A percentile compares a stretch with the other conserved stretches of the same genome.
Evolutionary conservation across 2,113 vertebrate genomes (phyloP).

Genomic region (Odontophorus gujanensis): DNA sequence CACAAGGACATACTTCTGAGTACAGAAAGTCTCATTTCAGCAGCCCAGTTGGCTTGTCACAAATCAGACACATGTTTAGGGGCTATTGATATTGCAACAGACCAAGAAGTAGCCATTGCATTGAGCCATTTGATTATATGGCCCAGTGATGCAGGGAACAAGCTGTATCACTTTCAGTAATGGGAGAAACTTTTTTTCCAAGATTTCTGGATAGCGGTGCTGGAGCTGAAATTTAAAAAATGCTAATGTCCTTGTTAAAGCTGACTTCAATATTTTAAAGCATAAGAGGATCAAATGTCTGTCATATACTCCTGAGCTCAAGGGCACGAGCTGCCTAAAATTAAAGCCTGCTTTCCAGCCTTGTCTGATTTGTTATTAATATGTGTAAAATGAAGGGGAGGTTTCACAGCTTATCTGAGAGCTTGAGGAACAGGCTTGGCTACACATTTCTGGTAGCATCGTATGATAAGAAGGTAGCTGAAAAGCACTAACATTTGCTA

Average conservation of each 20-base stretch:
- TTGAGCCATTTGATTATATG: not conserved
- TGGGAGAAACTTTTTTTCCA: not conserved
- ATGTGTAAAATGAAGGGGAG: slow-evolving; percentile 17
- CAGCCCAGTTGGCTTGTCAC: not conserved
- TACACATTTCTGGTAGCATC: slow-evolving; percentile 27
- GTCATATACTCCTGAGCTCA: not conserved
- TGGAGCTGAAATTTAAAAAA: slow-evolving; percentile 15
- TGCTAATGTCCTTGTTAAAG: slow-evolving; percentile 11
- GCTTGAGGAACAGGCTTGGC: slow-evolving; percentile 41
- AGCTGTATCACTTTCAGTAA: not conserved
- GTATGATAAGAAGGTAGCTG: not conserved
- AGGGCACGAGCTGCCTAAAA: slow-evolving; percentile 33
- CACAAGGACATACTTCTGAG: not conserved
- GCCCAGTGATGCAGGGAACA: rapidly evolving
- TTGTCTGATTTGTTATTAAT: slow-evolving; percentile 43
- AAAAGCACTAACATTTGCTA: slow-evolving; percentile 9
- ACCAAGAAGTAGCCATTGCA: not conserved
- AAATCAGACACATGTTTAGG: not conserved
- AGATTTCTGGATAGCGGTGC: not conserved
- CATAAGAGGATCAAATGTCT: not conserved
- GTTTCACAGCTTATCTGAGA: slow-evolving; percentile 25
- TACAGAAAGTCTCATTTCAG: not conserved
- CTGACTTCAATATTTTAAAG: slow-evolving; percentile 10
- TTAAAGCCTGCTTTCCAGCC: slow-evolving; percentile 23
- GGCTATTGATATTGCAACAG: not conserved